Evolutionary conservation across 2,888 invertebrate species (phyloP), one percentile per base, ranked within the genome.

Genomic region (Nycteola revayana): DNA sequence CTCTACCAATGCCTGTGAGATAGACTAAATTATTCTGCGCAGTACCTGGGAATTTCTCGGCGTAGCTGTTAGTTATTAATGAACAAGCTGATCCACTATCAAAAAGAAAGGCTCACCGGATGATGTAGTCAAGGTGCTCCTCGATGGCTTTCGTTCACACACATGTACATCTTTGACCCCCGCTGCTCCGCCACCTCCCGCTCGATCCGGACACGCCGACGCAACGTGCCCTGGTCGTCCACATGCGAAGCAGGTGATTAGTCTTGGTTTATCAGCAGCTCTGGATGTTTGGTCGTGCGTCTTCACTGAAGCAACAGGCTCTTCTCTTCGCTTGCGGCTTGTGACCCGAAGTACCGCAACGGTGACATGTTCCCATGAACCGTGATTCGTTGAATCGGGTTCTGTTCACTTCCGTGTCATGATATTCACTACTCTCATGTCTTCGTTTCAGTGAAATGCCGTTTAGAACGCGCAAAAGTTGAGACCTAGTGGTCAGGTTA

Each of bases 21-120:
- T 25, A 27, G 6, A 36, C 36, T 1, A 14, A 0, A 7, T 27
- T 9, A 7, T 27, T 27, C 7, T 9, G 26, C 6, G 3, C 1
- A 10, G 26, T 18, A 9, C 36, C 36, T 1, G 18, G 18, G 7
- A 36, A n/a, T 7, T 11, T 18, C 1, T 3, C 9, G 8, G 7
- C 0, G 3, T 22, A 1, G 7, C 27, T 36, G 0, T 11, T 6
- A 6, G 7, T 31, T 10, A 31, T 0, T 0, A 42, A 6, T 0
- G 31, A 33, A 8, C 33, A 37, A n/a, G 30, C 7, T 0, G 33
- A 33, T 2, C 33, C 38, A 27, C 32, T 32, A 25, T 36, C 36
- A 10, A 41, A 41, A 0, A 36, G 14, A 32, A 41, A 41, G 1
- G 28, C 41, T 42, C 33, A 42, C 41, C 41, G 14, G 32, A 21